Conservation (phyloP, 2,113 vertebrate genomes). For the Pteronura brasiliensis region DNA sequence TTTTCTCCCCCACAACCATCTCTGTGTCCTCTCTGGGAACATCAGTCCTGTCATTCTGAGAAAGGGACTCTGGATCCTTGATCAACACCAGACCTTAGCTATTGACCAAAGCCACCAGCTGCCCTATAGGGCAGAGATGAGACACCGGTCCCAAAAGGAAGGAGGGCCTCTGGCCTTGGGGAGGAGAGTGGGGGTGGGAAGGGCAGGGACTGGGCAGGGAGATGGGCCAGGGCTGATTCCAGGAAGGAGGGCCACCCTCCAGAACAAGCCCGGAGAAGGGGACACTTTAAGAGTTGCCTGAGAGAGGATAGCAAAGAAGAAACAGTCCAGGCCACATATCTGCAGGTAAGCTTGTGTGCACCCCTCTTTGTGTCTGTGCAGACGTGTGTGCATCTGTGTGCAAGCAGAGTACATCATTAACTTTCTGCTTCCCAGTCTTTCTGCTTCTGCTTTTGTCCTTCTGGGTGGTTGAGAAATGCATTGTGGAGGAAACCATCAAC, state of each 20-base stretch:
- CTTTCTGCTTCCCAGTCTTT: background rate
- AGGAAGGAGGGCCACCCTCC: background rate
- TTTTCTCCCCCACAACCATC: background rate
- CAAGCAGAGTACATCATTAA: background rate
- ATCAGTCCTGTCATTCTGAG: background rate
- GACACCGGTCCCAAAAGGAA: background rate
- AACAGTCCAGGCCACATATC: background rate
- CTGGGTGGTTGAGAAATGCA: background rate
- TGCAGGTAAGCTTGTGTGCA: background rate
- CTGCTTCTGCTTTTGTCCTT: background rate
- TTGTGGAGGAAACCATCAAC: background rate
- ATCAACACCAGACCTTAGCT: background rate
- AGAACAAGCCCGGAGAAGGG: background rate
- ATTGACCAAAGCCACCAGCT: background rate
- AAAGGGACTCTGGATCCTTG: background rate
- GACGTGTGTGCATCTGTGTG: too few relatives aligned
- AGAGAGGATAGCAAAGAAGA: background rate
- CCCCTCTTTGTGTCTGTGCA: too few relatives aligned
- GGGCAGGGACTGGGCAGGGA: background rate
- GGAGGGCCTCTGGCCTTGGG: background rate
- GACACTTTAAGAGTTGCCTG: background rate
- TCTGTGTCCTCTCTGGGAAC: background rate
- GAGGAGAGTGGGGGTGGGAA: background rate
- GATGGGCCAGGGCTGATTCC: background rate
- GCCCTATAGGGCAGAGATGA: rapidly evolving